Base-by-base conservation (phyloP, 2,888 invertebrate genomes). In the Junonia oenone region DNA sequence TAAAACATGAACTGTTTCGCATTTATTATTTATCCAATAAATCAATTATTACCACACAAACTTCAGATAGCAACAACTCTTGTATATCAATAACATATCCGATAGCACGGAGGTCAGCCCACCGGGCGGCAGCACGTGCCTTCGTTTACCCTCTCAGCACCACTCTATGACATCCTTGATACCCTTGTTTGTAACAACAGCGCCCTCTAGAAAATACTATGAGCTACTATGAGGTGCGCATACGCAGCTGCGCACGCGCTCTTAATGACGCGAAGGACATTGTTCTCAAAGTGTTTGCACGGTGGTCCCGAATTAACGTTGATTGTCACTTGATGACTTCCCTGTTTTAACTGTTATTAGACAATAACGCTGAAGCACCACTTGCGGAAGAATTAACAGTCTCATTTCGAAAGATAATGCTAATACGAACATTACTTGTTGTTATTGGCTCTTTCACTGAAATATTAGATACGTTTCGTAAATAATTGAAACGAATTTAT, bases 201-300 rank as follows among this genome's bases (percentile, higher is more conserved):
- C 43, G 43, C 43, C 43, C 43, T 17, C 47, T 51, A 33, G 43
- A 51, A 43, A 33, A 29, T 26, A 50, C 40, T 40, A 29, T 19
- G 26, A 8, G 22, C 56, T 40, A 43, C 43, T 45, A 50, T 55
- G 61, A 63, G 62, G 65, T 65, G 65, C 68, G 70, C 71, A 67
- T 49, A 66, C 71, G 74, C 86, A 86, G 85, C 85, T 86, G 86
- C 73, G 78, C 86, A 85, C 86, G 83, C 81, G 85, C 80, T 76
- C 82, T 83, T 78, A 80, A 81, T 83, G 73, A 74, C 66, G 66
- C 66, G 61, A 61, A 47, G 64, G 61, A 67, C 70, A 79, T 83
- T 83, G 81, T 83, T 71, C 59, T 49, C 19, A 31, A 26, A 67
- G 66, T 64, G 63, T 65, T 63, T 67, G 70, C 66, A 66, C 69